A percentile compares a stretch with the other conserved stretches of the same genome.
Conservation (phyloP, 2,888 invertebrate genomes). For the Pedicia rivosa region DNA sequence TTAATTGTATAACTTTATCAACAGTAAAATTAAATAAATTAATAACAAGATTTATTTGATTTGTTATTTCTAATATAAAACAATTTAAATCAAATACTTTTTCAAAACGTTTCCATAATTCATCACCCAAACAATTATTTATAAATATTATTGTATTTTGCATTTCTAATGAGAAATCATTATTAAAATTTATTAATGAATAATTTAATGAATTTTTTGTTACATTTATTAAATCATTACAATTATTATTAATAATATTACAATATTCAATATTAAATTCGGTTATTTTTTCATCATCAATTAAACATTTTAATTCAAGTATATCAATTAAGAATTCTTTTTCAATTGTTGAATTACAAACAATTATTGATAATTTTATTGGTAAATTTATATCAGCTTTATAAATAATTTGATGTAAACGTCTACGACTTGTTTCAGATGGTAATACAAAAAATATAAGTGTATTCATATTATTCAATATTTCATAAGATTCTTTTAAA, state of each 20-base stretch:
- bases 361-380: constrained; percentile 20
- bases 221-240: constrained; percentile 17
- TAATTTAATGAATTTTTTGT: constrained; percentile 33
- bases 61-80: constrained; percentile 3
- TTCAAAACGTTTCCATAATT: constrained; percentile 42
- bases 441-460: constrained; percentile 7
- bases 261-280: constrained; percentile 30
- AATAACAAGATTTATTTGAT: constrained; percentile 27
- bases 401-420: constrained; percentile 20
- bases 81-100: constrained; percentile 20
- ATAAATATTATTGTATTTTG: constrained; percentile 39
- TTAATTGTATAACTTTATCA: constrained; percentile 39
- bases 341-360: constrained; percentile 13
- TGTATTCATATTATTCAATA: constrained; percentile 1
- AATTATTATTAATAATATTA: too few relatives aligned
- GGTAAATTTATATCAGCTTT: constrained; percentile 15
- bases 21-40: constrained; percentile 51
- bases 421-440: constrained; percentile 17
- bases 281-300: constrained; percentile 32
- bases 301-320: constrained; percentile 16
- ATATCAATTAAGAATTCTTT: constrained; percentile 10
- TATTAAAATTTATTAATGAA: constrained; percentile 32
- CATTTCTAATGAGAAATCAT: constrained; percentile 35
- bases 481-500: constrained; percentile 6
- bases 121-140: constrained; percentile 39